Evolutionary conservation across 2,113 vertebrate genomes (phyloP).

Genomic region (Arenaria interpres): DNA sequence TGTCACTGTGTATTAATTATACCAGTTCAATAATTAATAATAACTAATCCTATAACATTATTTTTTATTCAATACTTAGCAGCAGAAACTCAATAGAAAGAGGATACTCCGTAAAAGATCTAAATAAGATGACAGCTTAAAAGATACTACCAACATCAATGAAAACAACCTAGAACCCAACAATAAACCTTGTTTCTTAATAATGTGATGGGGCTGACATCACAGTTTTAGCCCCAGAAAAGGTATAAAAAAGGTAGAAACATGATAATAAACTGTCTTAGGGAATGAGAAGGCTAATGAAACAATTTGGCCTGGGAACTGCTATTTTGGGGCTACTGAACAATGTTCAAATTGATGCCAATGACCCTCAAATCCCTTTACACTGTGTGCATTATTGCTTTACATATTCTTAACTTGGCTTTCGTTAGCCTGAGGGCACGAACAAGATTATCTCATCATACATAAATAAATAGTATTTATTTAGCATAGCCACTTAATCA

Average conservation of each 20-base stretch:
- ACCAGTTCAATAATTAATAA: not conserved
- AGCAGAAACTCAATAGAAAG: not conserved
- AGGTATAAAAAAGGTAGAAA: not conserved
- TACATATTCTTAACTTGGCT: not conserved
- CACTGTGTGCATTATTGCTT: not conserved
- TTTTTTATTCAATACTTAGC: not conserved
- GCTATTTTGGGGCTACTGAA: not conserved
- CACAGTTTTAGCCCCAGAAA: not conserved
- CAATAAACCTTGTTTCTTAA: not conserved
- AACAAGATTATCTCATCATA: not conserved
- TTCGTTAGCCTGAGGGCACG: not conserved
- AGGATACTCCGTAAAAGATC: not conserved
- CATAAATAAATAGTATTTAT: conserved; percentile 35
- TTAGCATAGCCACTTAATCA: conserved; percentile 35
- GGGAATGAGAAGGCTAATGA: not conserved
- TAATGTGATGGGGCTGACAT: not conserved
- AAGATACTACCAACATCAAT: not conserved
- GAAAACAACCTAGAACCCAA: not conserved
- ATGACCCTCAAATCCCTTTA: not conserved
- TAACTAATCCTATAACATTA: not conserved
- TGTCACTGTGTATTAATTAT: not conserved
- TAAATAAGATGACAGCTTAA: not conserved
- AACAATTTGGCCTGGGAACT: not conserved
- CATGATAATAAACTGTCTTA: not conserved
- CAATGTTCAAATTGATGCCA: not conserved